These are phyloP conservation scores for Zaprionus davidi DNA, from an alignment of 1,140 invertebrate genomes.

Conservation along the genomic window DNA sequence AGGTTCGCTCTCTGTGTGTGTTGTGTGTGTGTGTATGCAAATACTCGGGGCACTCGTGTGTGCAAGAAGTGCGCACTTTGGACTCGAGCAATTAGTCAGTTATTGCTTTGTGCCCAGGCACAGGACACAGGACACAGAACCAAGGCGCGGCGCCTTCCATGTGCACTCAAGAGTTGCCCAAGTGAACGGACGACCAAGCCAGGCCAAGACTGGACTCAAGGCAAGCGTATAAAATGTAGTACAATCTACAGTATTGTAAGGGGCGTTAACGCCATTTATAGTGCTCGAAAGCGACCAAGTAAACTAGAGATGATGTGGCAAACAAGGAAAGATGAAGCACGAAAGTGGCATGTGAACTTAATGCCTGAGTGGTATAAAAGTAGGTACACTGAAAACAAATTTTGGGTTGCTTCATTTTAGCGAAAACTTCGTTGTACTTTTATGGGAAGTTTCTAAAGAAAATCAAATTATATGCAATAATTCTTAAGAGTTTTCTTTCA, in stretches of 20 bases:
- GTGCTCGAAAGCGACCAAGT: constrained; percentile 13
- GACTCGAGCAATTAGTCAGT: constrained; percentile 76
- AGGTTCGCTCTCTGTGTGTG: constrained; percentile 6
- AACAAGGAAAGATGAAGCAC: background rate
- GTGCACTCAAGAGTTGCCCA: constrained; percentile 11
- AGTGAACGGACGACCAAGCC: no score
- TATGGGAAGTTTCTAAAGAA: no score
- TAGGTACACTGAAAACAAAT: background rate
- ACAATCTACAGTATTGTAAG: constrained; percentile 32
- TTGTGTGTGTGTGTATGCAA: constrained; percentile 50
- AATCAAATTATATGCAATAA: no score
- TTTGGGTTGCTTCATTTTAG: background rate
- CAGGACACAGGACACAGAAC: background rate
- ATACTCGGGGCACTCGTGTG: constrained; percentile 49
- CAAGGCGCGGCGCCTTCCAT: no score
- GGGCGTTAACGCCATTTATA: constrained; percentile 35
- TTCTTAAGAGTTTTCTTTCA: background rate
- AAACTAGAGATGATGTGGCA: background rate
- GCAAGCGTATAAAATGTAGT: constrained; percentile 24
- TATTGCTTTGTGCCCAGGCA: constrained; percentile 56
- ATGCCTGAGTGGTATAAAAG: background rate
- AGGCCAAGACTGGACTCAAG: constrained; percentile 21
- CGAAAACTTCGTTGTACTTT: no score
- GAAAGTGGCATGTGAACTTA: background rate
- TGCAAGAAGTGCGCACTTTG: constrained; percentile 46